phyloP scores from a whole-genome alignment of 2,797 vertebrate species.

The Hoplostethus atlanticus region DNA sequence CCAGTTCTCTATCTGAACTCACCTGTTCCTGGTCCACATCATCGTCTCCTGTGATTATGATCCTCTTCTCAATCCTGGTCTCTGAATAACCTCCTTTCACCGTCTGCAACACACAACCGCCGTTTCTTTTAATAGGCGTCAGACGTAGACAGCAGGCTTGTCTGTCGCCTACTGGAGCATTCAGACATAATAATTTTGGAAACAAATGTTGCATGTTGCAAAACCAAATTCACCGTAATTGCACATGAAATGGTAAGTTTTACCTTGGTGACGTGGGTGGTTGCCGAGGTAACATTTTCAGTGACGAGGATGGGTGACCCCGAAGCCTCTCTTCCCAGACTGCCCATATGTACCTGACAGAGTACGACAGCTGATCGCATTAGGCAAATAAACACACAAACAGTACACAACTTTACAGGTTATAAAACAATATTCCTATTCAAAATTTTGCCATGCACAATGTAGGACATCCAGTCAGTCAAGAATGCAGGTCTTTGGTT shows the following conservation, averaged over 20 bases:
- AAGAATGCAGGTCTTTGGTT: constrained; percentile 21
- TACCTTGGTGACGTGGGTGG: constrained; percentile 98
- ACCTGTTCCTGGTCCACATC: constrained; percentile 99
- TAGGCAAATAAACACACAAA: constrained; percentile 17
- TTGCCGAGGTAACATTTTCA: constrained; percentile 97
- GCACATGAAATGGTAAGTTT: neutral
- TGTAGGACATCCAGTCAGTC: constrained; percentile 15
- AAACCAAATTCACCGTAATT: constrained; percentile 1
- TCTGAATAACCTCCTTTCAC: constrained; percentile 99
- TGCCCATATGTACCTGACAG: constrained; percentile 81
- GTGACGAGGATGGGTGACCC: constrained; percentile 83
- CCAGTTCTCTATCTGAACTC: constrained; percentile 40
- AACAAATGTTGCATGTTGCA: neutral
- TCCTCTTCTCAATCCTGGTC: constrained; percentile 98
- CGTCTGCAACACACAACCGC: constrained; percentile 85
- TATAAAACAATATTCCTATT: neutral
- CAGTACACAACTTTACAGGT: neutral
- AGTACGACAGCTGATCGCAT: constrained; percentile 4
- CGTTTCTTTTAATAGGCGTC: constrained; percentile 4
- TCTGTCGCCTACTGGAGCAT: neutral
- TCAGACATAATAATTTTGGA: neutral
- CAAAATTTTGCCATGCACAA: neutral
- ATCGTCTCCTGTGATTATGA: constrained; percentile 99
- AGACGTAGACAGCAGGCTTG: constrained; percentile 7
- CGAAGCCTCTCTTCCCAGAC: constrained; percentile 79